Conservation (phyloP, 1,140 invertebrate species). For the Rhopalosiphum maidis region DNA sequence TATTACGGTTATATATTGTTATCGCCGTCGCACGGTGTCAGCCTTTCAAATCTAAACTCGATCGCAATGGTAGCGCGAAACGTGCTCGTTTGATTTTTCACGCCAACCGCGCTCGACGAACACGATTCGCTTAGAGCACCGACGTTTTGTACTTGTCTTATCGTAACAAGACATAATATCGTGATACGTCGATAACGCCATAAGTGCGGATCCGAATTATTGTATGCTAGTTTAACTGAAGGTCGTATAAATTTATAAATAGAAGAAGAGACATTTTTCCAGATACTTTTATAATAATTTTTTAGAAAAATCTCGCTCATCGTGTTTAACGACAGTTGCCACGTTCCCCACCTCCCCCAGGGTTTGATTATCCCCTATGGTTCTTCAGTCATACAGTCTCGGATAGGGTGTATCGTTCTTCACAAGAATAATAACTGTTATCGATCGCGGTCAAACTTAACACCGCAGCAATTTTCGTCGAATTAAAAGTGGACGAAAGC, state of each 20-base stretch:
- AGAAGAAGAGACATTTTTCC: not conserved
- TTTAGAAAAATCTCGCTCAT: not conserved
- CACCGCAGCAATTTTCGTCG: not conserved
- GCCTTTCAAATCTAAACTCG: not conserved
- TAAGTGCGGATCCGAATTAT: not conserved
- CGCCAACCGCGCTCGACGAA: not conserved
- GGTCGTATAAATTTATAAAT: too few species aligned
- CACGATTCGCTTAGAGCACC: not conserved
- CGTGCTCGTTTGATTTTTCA: not conserved
- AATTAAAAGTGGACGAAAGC: too few species aligned
- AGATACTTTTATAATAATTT: not conserved
- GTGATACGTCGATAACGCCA: not conserved
- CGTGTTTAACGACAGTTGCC: not conserved
- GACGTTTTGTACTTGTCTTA: not conserved
- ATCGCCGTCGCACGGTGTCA: not conserved
- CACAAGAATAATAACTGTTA: not conserved
- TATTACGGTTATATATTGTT: conserved; percentile 16
- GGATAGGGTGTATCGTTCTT: not conserved
- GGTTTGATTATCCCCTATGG: too few species aligned
- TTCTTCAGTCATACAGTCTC: too few species aligned
- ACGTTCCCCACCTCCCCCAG: too few species aligned
- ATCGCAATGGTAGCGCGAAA: not conserved
- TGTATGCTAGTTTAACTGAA: not conserved
- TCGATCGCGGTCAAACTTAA: too few species aligned
- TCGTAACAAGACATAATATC: not conserved